Evolutionary conservation across 2,797 vertebrate genomes (phyloP).

Genomic region (Sebastes variabilis): DNA sequence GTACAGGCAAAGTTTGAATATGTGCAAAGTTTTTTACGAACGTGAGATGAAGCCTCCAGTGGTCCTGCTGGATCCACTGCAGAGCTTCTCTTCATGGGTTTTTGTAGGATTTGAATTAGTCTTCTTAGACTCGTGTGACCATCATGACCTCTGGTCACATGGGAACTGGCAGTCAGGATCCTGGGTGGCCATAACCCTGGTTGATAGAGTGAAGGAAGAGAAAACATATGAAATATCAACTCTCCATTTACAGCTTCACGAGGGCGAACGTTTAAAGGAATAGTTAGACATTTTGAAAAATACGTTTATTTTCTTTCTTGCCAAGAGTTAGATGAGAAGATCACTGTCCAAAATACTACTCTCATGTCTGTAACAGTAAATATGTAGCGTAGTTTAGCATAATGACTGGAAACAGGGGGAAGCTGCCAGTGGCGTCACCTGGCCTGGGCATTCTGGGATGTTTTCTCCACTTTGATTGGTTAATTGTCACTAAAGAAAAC

Average conservation of each 20-base stretch:
- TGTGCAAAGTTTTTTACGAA: constrained; percentile 67
- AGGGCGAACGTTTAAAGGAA: neutral
- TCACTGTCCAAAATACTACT: neutral
- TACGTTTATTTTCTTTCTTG: neutral
- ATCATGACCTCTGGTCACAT: constrained; percentile 75
- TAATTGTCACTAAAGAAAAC: neutral
- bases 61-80: constrained; percentile 54
- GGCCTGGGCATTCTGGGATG: neutral
- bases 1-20: constrained; percentile 72
- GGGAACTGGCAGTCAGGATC: constrained; percentile 82
- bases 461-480: neutral
- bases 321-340: neutral
- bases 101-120: constrained; percentile 37
- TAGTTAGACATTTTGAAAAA: neutral
- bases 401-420: neutral
- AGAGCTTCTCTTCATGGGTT: constrained; percentile 47
- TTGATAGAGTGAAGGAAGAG: constrained; percentile 79
- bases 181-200: constrained; percentile 80
- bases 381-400: neutral
- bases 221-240: constrained; percentile 49
- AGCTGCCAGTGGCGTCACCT: neutral
- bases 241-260: neutral
- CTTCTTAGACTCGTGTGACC: constrained; percentile 70
- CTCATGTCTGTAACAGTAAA: neutral
- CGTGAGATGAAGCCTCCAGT: constrained; percentile 48